A percentile compares a stretch with the other conserved stretches of the same genome.
These are phyloP conservation scores for Tridacna crocea DNA, from an alignment of 2,888 invertebrate genomes.

Conservation along the genomic window DNA sequence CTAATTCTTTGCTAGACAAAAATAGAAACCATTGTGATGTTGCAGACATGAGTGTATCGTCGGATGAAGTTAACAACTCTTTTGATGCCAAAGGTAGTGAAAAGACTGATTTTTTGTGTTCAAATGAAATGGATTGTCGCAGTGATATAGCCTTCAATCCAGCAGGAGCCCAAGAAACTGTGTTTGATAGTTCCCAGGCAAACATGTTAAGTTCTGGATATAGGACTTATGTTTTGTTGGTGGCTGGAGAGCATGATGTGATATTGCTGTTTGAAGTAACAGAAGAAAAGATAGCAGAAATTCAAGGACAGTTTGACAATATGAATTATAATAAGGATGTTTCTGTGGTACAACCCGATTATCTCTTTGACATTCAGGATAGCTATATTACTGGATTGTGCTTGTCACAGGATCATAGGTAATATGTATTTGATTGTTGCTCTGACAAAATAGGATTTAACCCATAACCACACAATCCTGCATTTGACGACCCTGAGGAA, in stretches of 20 bases:
- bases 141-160: neutral
- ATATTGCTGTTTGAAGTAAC: constrained; percentile 59
- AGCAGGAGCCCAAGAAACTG: neutral
- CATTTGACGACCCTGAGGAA: too few relatives aligned
- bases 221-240: constrained; percentile 48
- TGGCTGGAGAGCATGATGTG: constrained; percentile 62
- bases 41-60: neutral
- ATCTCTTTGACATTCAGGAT: constrained; percentile 43
- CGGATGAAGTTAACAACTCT: neutral
- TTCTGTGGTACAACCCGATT: constrained; percentile 27
- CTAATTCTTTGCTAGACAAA: neutral
- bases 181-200: neutral
- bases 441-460: neutral
- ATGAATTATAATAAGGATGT: neutral
- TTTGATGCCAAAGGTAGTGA: neutral
- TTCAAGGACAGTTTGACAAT: neutral
- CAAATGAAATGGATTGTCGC: neutral
- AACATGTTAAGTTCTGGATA: neutral
- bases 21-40: neutral
- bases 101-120: neutral
- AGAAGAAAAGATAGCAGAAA: constrained; percentile 25
- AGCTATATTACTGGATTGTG: constrained; percentile 67
- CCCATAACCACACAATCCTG: too few relatives aligned
- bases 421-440: constrained; percentile 6
- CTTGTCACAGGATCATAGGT: constrained; percentile 66